Conservation (phyloP, 1,140 invertebrate species). For the Hydropsyche tenuis region DNA sequence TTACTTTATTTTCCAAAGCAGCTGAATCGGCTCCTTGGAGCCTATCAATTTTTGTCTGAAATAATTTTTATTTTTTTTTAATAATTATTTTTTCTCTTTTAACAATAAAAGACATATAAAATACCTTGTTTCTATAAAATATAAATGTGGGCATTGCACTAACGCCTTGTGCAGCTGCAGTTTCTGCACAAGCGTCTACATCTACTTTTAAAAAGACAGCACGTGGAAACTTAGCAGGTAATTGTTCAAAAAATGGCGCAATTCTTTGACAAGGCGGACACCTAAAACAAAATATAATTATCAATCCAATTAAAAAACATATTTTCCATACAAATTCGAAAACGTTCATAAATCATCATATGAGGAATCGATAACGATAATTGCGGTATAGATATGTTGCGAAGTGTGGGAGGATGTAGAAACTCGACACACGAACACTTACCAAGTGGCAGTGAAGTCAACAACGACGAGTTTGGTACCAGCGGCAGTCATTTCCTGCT, state of each 20-base stretch:
- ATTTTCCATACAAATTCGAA: no score
- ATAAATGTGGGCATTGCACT: constrained; percentile 98
- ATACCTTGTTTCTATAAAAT: constrained; percentile 87
- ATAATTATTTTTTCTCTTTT: not conserved
- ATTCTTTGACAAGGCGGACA: constrained; percentile 95
- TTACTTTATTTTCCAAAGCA: constrained; percentile 86
- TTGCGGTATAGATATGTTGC: not conserved
- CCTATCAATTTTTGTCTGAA: constrained; percentile 76
- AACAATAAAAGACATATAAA: constrained; percentile 17
- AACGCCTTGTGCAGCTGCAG: constrained; percentile 84
- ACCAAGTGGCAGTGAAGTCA: constrained; percentile 93
- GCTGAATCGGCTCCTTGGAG: constrained; percentile 85
- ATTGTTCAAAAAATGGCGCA: constrained; percentile 86
- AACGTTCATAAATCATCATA: no score
- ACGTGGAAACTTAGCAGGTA: constrained; percentile 84
- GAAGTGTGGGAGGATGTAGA: no score
- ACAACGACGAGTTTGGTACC: constrained; percentile 90
- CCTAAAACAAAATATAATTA: constrained; percentile 62
- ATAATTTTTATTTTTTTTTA: constrained; percentile 38
- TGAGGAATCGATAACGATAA: not conserved
- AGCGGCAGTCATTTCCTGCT: constrained; percentile 78
- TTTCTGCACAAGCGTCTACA: constrained; percentile 87
- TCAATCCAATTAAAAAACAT: not conserved
- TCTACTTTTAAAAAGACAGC: constrained; percentile 96
- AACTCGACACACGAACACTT: constrained; percentile 51